Conservation (phyloP, 2,113 vertebrate species). For the Camelus dromedarius region DNA sequence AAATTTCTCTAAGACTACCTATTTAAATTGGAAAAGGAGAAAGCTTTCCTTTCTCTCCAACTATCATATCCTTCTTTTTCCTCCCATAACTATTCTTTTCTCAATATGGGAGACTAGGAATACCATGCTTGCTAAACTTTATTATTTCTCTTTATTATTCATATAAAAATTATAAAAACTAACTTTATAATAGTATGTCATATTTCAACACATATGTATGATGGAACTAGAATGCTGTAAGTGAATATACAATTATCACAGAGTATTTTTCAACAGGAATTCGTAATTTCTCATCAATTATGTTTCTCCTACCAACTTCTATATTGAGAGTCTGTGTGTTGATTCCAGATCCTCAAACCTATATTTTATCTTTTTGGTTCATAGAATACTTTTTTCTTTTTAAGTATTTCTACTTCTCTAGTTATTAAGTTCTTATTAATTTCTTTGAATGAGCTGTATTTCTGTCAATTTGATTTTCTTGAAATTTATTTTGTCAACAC, state of each 20-base stretch:
- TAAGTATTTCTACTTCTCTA: background rate
- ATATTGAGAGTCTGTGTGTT: background rate
- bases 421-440: background rate
- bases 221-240: background rate
- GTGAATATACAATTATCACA: background rate
- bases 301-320: background rate
- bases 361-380: background rate
- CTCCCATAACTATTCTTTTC: background rate
- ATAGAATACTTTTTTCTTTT: background rate
- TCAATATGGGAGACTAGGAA: background rate
- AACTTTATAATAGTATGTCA: background rate
- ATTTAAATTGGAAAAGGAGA: background rate
- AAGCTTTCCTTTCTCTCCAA: background rate
- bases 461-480: conserved; percentile 1
- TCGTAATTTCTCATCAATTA: background rate
- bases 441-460: background rate
- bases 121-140: background rate
- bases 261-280: background rate
- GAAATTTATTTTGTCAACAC: background rate
- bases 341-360: background rate
- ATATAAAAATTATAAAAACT: background rate
- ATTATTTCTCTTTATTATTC: background rate
- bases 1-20: background rate
- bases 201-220: background rate
- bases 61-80: background rate